Evolutionary conservation across 53 echinoderm and acorn worm species (phyloP), one percentile per base, ranked within the genome.

Genomic region (Henricia sp.): DNA sequence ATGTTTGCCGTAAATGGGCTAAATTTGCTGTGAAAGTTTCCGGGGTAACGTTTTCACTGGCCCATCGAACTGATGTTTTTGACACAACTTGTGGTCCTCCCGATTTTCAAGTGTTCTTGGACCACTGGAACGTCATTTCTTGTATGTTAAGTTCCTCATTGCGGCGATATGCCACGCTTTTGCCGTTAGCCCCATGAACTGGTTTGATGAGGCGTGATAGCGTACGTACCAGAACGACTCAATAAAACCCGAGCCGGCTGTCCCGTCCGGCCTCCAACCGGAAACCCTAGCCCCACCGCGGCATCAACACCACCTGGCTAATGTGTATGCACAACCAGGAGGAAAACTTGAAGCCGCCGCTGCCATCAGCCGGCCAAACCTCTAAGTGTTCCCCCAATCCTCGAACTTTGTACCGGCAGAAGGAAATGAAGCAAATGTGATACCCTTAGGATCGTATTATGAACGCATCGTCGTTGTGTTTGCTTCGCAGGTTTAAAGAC

Each of bases 371-470:
- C 52, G 73, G 37, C 73, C 73, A 73, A n/a, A 73, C 73, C 20
- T 73, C 73, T 73, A 54, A 73, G 73, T 73, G 73, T 73, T 54
- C 52, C 73, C n/a, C 52, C 73, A 60, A 29, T 60, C 54, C 19
- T 73, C 37, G 73, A 73, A 73, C 54, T 73, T 73, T 73, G 73
- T 54, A 73, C 73, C 54, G 16, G 6, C 16, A 56, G 62, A 36
- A 73, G 73, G 73, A 73, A 73, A 73, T 73, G 54, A 73, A 52
- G 53, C 73, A 54, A n/a, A 73, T 55, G 36, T 36, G 73, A 73
- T 73, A 73, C 73, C 73, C 73, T 54, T 55, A 5, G 51, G 19
- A 33, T 17, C 42, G 54, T 60, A 32, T 60, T 60, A 32, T 60
- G 1, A 25, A 60, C 62, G 62, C 62, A 30, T 60, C 32, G 16